Evolutionary conservation across 2,888 invertebrate species (phyloP).

Genomic region (Brachynemurus nebulosus): DNA sequence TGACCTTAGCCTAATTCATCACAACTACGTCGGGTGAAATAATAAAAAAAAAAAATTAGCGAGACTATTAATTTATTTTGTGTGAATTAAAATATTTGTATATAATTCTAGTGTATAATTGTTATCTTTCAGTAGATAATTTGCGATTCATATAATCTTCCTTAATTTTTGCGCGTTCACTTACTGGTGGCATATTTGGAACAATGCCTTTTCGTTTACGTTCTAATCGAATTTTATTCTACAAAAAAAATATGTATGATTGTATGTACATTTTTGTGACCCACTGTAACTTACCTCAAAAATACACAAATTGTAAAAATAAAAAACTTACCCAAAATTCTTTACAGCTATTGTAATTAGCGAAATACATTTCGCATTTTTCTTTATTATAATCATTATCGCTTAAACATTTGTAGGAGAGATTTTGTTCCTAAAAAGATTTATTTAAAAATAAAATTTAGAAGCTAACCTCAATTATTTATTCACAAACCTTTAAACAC

Average conservation of each 20-base stretch:
- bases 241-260: constrained; percentile 22
- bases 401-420: constrained; percentile 56
- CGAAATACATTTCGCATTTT: constrained; percentile 51
- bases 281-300: too few relatives aligned
- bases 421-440: constrained; percentile 52
- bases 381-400: constrained; percentile 50
- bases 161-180: constrained; percentile 55
- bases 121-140: too few relatives aligned
- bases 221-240: constrained; percentile 45
- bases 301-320: not conserved
- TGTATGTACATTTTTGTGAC: too few relatives aligned
- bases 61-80: too few relatives aligned
- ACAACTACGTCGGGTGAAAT: too few relatives aligned
- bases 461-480: not conserved
- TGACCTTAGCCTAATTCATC: too few relatives aligned
- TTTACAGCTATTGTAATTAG: constrained; percentile 66
- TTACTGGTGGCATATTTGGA: constrained; percentile 53
- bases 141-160: constrained; percentile 43
- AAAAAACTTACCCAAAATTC: constrained; percentile 62
- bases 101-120: too few relatives aligned
- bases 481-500: constrained; percentile 28
- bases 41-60: too few relatives aligned
- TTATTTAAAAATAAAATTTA: not conserved
- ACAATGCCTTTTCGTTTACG: constrained; percentile 46
- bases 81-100: too few relatives aligned